phyloP scores from a whole-genome alignment of 1,140 invertebrate genomes.

The Trissolcus basalis region DNA sequence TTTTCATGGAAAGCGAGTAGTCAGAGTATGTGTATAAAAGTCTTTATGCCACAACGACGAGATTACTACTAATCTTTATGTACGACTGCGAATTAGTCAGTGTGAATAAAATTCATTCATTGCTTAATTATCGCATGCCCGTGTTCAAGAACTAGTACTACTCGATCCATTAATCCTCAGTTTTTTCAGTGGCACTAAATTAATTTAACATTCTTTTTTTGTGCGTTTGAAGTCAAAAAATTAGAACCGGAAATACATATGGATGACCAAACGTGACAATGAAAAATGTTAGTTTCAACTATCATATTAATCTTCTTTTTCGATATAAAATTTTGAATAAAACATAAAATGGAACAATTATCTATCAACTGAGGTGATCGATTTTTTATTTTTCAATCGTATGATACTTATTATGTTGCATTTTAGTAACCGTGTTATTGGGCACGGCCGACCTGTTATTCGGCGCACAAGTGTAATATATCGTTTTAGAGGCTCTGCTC shows the following conservation, averaged over 20 bases:
- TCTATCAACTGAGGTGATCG: background rate
- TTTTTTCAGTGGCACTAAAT: slow-evolving; percentile 1
- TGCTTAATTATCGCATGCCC: slow-evolving; percentile 51
- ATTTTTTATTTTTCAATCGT: background rate
- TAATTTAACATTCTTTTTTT: slow-evolving; percentile 16
- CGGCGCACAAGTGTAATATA: slow-evolving; percentile 45
- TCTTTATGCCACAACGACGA: slow-evolving; percentile 61
- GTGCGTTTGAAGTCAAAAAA: background rate
- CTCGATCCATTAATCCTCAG: slow-evolving; percentile 30
- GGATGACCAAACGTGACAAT: no score
- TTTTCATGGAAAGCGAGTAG: slow-evolving; percentile 53
- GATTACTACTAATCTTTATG: slow-evolving; percentile 62
- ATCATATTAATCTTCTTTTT: no score
- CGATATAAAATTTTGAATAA: background rate
- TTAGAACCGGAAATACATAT: no score
- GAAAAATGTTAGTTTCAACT: no score
- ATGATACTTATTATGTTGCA: slow-evolving; percentile 32
- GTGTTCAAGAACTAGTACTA: slow-evolving; percentile 30
- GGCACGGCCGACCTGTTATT: slow-evolving; percentile 34
- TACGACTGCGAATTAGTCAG: slow-evolving; percentile 60
- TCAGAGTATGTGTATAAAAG: slow-evolving; percentile 58
- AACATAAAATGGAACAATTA: background rate
- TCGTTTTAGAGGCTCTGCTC: slow-evolving; percentile 35
- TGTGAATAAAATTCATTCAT: slow-evolving; percentile 61
- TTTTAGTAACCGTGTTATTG: slow-evolving; percentile 33